These are phyloP conservation scores for Phenacoccus solenopsis DNA, from an alignment of 1,140 invertebrate species.

Conservation along the genomic window DNA sequence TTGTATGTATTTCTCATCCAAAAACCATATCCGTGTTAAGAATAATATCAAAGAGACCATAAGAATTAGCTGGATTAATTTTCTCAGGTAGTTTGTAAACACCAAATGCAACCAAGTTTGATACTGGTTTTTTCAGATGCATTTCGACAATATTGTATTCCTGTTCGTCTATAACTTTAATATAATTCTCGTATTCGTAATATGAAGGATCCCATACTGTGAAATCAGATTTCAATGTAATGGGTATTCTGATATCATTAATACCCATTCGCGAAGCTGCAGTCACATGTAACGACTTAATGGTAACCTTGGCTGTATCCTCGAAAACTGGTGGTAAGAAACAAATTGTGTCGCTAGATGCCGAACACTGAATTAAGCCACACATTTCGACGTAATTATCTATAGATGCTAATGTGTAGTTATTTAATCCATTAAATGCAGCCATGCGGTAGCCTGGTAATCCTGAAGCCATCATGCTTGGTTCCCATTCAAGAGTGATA, in stretches of 20 bases:
- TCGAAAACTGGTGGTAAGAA: neutral
- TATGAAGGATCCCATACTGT: neutral
- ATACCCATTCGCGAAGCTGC: neutral
- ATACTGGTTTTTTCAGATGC: neutral
- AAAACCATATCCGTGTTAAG: neutral
- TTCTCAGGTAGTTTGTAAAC: slow-evolving; percentile 7
- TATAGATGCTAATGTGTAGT: neutral
- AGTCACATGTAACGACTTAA: neutral
- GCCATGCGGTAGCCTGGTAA: neutral
- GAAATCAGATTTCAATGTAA: neutral
- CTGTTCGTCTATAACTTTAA: neutral
- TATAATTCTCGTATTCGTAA: neutral
- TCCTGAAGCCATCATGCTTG: neutral
- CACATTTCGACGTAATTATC: slow-evolving; percentile 5
- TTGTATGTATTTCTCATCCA: too few relatives aligned
- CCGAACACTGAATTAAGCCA: neutral
- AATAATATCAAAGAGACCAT: neutral
- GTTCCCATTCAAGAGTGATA: neutral
- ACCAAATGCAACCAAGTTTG: neutral
- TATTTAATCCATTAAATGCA: neutral
- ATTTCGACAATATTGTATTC: neutral
- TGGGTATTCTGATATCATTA: neutral
- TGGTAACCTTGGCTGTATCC: neutral
- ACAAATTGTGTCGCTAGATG: neutral
- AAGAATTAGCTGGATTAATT: neutral